Evolutionary conservation across 2,113 vertebrate species (phyloP), one percentile per base, ranked within the genome.

Genomic region (Dinomys branickii): DNA sequence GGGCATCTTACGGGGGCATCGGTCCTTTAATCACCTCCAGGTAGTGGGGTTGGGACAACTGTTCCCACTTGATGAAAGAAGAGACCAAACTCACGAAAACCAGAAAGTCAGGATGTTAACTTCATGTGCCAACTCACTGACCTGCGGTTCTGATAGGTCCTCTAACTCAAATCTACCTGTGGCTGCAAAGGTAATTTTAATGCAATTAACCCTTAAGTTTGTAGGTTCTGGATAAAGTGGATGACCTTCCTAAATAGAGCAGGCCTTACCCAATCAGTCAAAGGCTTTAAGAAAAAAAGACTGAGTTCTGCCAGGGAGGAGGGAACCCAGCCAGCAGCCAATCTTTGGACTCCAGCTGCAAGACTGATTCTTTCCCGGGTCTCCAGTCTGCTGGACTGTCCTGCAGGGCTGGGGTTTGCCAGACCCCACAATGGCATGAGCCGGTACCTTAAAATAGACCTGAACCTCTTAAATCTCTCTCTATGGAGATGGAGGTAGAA

Each of bases 121-220:
- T 90, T 41, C 58, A 19, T 7, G 9, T 5, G 17, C 71, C 58
- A 1, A 6, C 22, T 14, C 12, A 20, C 71, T 24, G 22, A 50
- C 26, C 59, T 24, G 1, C 0, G 0, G 41, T 26, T 26, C 35
- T 35, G 47, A 35, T 14, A 26, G 41, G 6, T 16, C 1, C 1
- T 7, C n/a, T 19, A 56, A 50, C 5, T 0, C 26, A 9, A 35
- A 13, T 35, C 56, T 28, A 28, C 16, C 28, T 11, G 20, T 16
- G 41, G 3, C 30, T 41, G 1, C 30, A 26, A 63, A 67, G 28
- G 2, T 47, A 4, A 13, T 52, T 38, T 87, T 20, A 44, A 54
- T 67, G 24, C 61, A 16, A 61, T 35, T 13, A 9, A 24, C n/a
- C 54, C 33, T 59, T 47, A 38, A 69, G 67, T 52, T 56, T 30